Base-by-base conservation (phyloP, 2,113 vertebrate genomes). In the Hucho hucho region DNA sequence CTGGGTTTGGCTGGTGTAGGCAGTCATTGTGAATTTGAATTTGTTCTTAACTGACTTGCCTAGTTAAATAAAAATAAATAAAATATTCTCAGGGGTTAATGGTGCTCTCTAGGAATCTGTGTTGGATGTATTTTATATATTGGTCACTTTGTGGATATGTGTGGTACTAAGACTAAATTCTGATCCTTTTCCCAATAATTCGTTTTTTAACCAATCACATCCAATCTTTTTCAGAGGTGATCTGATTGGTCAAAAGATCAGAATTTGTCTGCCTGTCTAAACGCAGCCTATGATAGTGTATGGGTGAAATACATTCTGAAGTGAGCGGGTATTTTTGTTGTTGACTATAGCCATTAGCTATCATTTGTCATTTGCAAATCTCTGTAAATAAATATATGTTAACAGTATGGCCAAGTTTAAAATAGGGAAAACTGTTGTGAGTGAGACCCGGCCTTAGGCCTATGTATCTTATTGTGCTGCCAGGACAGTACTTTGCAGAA, bases 11-110 rank as follows among this genome's bases (percentile, higher is more conserved):
- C 32, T 32, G 32, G 6, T 32, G 32, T 32, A 32, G 32, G 32
- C 32, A 0, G 6, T 32, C 32, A 32, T 32, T 32, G 32, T 32
- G 6, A 32, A 32, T 32, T 32, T 6, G 32, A 32, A 32, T 32
- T 32, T 32, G 32, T 32, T 32, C 6, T 32, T 32, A 32, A 32
- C 32, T 32, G 32, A 6, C 32, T 32, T 32, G 32, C 6, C 32
- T 6, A 32, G 32, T 6, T 32, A 32, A 32, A 32, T 32, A 32
- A 32, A 32, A 32, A 32, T 32, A 32, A 32, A 32, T 32, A 32
- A 32, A 32, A 32, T 81, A 1, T 80, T 77, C 83, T 90, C 87
- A 84, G 84, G 86, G 80, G 70, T 85, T 2, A 71, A 66, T n/a
- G 0, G 63, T 20, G 29, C 69, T 68, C 69, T 85, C 75, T n/a